Evolutionary conservation across 2,888 invertebrate species (phyloP), one percentile per base, ranked within the genome.

Genomic region (Cremastobaeus sp.): DNA sequence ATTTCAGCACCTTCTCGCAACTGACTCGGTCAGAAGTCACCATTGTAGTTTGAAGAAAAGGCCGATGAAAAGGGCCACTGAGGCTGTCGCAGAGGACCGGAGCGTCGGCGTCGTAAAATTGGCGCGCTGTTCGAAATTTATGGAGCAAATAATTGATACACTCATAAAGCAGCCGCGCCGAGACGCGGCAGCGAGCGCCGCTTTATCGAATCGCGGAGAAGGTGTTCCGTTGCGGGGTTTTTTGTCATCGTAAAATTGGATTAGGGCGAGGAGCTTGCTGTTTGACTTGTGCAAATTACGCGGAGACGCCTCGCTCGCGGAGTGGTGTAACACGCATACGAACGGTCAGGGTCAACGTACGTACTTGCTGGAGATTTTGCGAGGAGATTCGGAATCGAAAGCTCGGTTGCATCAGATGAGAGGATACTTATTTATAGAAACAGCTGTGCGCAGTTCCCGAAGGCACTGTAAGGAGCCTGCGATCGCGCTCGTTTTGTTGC

Each of bases 371-470:
- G 55, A 77, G 77, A 77, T 80, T 79, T 78, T 70, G 73, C 68
- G 57, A 75, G 76, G 78, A 79, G 81, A 83, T 81, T 81, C 77
- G 80, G 80, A 72, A 52, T 71, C 75, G 78, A 70, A 62, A 69
- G 75, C 55, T 39, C 78, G 79, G 85, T 86, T 85, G 84, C 85
- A 83, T 86, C 85, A 85, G 85, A 85, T 85, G 81, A 79, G 78
- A 79, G 76, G 80, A 78, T 78, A 77, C 68, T 45, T 83, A 80
- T 77, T 75, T 83, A 85, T 84, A 85, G 84, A 83, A 84, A 82
- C 85, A 86, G 85, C 85, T 85, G 85, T 79, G 81, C 79, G 75
- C 83, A 80, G 78, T 75, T 78, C 75, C 77, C 77, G 70, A 75
- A 77, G 77, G 70, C 74, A 74, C 66, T 76, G 59, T 60, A 71